Conservation (phyloP, 1,140 invertebrate genomes). For the Oedothorax gibbosus region DNA sequence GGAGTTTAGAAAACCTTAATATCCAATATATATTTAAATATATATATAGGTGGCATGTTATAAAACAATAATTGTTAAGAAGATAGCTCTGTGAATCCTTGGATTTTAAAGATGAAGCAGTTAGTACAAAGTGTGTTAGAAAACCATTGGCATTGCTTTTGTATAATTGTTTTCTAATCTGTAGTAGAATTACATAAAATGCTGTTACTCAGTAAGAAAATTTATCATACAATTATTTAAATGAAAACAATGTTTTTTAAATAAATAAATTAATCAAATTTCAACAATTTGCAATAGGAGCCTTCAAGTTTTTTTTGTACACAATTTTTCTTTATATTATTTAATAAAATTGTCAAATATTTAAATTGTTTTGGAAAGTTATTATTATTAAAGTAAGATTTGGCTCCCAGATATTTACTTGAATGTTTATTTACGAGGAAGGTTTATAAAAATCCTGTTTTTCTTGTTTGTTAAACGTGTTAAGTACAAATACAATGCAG, state of each 20-base stretch:
- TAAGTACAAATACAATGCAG: constrained; percentile 54
- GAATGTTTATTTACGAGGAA: too few species aligned
- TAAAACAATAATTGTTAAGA: constrained; percentile 30
- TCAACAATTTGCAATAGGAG: too few species aligned
- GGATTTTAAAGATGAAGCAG: neutral
- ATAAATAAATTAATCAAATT: too few species aligned
- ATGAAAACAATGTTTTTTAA: neutral
- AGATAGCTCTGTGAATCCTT: constrained; percentile 16
- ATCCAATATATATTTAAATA: constrained; percentile 36
- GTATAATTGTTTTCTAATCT: neutral
- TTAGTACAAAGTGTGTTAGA: neutral
- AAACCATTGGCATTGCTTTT: neutral
- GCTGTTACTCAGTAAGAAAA: neutral
- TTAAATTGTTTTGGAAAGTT: neutral
- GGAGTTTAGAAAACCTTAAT: constrained; percentile 46
- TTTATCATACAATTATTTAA: neutral
- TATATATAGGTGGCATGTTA: constrained; percentile 54
- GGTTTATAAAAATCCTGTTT: neutral
- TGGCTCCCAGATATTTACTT: too few species aligned
- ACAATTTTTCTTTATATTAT: constrained; percentile 6
- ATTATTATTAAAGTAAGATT: neutral
- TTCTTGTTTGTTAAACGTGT: constrained; percentile 28
- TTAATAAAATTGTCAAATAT: neutral
- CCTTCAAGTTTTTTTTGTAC: neutral
- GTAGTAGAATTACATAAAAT: neutral